Evolutionary conservation across 2,797 vertebrate species (phyloP).

Genomic region (Gobionotothen gibberifrons): DNA sequence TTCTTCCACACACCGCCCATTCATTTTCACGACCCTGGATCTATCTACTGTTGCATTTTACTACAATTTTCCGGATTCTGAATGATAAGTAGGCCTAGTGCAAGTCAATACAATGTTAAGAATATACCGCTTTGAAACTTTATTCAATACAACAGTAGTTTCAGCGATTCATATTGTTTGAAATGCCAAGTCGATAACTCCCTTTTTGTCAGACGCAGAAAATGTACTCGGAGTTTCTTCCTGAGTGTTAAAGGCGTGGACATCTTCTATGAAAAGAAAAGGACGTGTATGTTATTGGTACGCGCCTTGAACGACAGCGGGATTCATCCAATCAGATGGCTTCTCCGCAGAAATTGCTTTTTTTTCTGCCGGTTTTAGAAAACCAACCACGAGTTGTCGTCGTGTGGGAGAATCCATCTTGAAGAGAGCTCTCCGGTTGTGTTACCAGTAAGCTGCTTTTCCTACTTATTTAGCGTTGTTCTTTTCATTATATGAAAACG

Average conservation of each 20-base stretch:
- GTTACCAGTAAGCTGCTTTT: slow-evolving; percentile 75
- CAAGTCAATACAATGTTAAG: not conserved
- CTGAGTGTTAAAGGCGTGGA: slow-evolving; percentile 65
- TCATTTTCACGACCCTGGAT: not conserved
- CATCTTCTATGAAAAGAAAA: slow-evolving; percentile 38
- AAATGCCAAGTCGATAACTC: not conserved
- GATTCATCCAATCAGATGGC: slow-evolving; percentile 53
- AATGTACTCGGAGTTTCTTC: slow-evolving; percentile 62
- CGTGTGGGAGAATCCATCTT: slow-evolving; percentile 89
- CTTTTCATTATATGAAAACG: slow-evolving; percentile 19
- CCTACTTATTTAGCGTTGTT: slow-evolving; percentile 37
- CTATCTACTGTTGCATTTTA: not conserved
- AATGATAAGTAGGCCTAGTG: not conserved
- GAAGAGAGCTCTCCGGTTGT: slow-evolving; percentile 82
- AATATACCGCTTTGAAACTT: not conserved
- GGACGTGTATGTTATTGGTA: slow-evolving; percentile 57
- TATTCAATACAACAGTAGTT: not conserved
- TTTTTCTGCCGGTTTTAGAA: slow-evolving; percentile 89
- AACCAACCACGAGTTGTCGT: slow-evolving; percentile 92
- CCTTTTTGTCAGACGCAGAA: slow-evolving; percentile 24
- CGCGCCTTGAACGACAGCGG: slow-evolving; percentile 48
- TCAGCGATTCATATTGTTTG: not conserved
- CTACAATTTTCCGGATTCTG: not conserved
- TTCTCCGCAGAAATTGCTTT: slow-evolving; percentile 70
- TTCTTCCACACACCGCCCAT: not conserved